Evolutionary conservation across 2,888 invertebrate species (phyloP), one percentile per base, ranked within the genome.

Genomic region (Andrena hattorfiana): DNA sequence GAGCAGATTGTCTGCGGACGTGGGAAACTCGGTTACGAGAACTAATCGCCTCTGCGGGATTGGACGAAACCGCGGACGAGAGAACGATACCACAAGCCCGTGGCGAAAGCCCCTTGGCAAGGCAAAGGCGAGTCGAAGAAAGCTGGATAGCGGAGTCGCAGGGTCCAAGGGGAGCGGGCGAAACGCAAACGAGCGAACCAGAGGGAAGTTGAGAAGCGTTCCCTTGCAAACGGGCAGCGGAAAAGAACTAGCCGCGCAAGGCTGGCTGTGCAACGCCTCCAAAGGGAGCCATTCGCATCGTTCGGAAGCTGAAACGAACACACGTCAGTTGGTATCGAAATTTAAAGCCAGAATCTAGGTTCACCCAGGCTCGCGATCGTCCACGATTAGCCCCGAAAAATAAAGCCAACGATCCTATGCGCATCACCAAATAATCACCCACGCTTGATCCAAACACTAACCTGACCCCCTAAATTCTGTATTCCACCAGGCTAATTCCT

Each of bases 21-120:
- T 10, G 26, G 42, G 4, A n/a, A 30, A 49, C 13, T 42, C 20
- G 42, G n/a, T 63, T 23, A 30, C n/a, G 28, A 54, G 10, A 70
- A 35, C 28, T 64, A 59, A 64, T 72, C 63, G 56, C 3, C 30
- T 42, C 51, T 20, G 63, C 10, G 63, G 30, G 62, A 51, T 70
- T 30, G 71, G 13, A 63, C 3, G 10, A 26, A 10, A 63, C 20
- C 20, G 30, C 10, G 30, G 26, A 54, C 42, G 30, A 48, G 30
- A 64, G 42, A 13, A 71, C 48, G 60, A 20, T 60, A 62, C 48
- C 70, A 8, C 35, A 26, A 0, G 10, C 8, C 28, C 32, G 32
- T 6, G 28, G 13, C 16, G n/a, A n/a, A 20, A 42, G 28, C 49
- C 35, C 26, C 7, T 35, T 23, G 2, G 35, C 10, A 16, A 28